Evolutionary conservation across 2,113 vertebrate genomes (phyloP), one percentile per base, ranked within the genome.

Genomic region (Lichenostomus cassidix): DNA sequence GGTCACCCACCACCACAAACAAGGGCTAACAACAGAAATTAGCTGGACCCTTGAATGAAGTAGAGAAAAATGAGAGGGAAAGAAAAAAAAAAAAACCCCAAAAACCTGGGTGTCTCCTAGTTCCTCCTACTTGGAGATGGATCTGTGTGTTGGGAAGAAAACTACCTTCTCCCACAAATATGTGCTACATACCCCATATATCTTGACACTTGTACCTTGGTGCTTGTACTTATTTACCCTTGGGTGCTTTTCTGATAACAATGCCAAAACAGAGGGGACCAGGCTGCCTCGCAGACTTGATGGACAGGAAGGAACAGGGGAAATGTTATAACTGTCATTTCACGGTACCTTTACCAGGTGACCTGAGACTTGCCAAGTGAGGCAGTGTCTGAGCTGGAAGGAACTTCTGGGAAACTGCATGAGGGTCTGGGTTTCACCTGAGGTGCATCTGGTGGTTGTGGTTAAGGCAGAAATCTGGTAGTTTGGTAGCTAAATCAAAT

Each of bases 401-500:
- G 67, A 86, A 85, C 70, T 63, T 91, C 90, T 90, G 90, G 63
- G 59, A 89, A 87, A 89, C 53, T 24, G 9, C 50, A 3, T 33
- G 27, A 83, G 76, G 74, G 65, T 18, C 65, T 91, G 50, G 42
- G 74, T 93, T 91, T 87, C 49, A 74, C 37, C n/a, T 90, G 93
- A 85, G 71, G 59, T 80, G n/a, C 79, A 68, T 67, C 63, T 92
- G 86, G 79, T 86, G 68, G 49, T 50, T 90, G 90, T 93, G 92
- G 74, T 76, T 80, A 81, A 58, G 37, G 76, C 71, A 92, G 55
- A 92, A 92, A 92, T 86, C 76, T 92, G 83, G n/a, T 78, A 78
- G 39, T 62, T 83, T 62, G 63, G 79, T 52, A 69, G 56, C 42
- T 84, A 87, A 89, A 86, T n/a, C 50, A 87, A 75, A 56, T 14